phyloP scores from a whole-genome alignment of 2,113 vertebrate genomes.

The Microtus richardsoni region DNA sequence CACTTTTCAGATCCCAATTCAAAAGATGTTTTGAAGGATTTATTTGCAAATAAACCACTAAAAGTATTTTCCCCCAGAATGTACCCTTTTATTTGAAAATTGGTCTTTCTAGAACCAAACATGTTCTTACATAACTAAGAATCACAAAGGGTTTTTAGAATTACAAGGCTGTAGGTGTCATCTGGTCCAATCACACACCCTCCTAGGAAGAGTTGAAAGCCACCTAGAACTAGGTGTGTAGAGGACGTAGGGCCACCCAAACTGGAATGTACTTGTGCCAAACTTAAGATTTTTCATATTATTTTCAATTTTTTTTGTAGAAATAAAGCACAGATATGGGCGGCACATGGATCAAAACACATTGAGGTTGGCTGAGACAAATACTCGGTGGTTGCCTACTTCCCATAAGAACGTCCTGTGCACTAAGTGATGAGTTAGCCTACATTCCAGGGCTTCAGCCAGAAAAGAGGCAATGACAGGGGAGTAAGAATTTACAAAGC shows the following conservation, averaged over 20 bases:
- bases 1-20: background rate
- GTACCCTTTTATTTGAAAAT: background rate
- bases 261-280: too few relatives aligned
- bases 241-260: background rate
- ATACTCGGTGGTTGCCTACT: background rate
- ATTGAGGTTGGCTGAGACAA: background rate
- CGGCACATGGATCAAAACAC: background rate
- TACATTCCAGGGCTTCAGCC: background rate
- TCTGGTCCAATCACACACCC: background rate
- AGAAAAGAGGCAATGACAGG: too few relatives aligned
- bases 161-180: background rate
- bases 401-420: background rate
- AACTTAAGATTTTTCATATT: background rate
- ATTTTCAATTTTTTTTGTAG: background rate
- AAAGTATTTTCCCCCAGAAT: background rate
- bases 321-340: background rate
- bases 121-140: background rate
- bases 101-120: background rate
- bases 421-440: background rate
- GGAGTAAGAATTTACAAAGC: background rate
- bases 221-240: background rate
- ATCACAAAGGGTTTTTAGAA: background rate
- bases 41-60: background rate
- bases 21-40: constrained; percentile 37
- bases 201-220: background rate